Evolutionary conservation across 2,797 vertebrate genomes (phyloP), one percentile per base, ranked within the genome.

Genomic region (Poeciliopsis infans): DNA sequence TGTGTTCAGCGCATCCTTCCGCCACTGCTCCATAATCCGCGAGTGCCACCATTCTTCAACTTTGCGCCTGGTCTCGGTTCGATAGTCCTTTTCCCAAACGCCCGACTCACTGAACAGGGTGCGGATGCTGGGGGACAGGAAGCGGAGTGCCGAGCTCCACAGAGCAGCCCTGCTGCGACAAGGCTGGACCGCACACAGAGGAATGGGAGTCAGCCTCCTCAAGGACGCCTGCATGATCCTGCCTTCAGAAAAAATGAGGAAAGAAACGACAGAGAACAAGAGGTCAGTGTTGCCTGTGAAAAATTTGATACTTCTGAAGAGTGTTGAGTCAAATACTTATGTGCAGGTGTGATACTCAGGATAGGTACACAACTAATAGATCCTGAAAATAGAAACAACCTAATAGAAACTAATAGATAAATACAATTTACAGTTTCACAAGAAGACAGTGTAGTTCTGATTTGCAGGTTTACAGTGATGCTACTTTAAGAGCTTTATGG

Each of bases 11-110:
- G 91, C 85, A 31, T 92, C 91, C 83, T 74, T 94, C 77, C 79
- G 92, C 90, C 95, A 96, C 53, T 96, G 93, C 1, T 96, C 95
- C 92, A 97, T 97, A 82, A 98, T 94, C 77, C 94, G 95, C 0
- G 94, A 95, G 31, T 93, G 95, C 98, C 98, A 99, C 97, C 97
- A 97, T 47, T 87, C 93, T 89, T 99, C 98, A 31, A 99, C 96
- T 81, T 79, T 95, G 73, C 88, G 95, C 25, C 98, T 96, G 6
- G 96, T 99, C 87, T 97, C 96, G 1, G 91, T 43, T 2, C 92
- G 93, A 78, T 99, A 99, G 69, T 86, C 95, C 78, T 92, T 96
- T 16, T 97, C 96, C 98, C 98, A 99, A 55, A 95, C 92, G 1
- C 97, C 97, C 0, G 97, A 97, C 89, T 97, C 96, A 59, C 97